phyloP scores from a whole-genome alignment of 2,797 vertebrate genomes.

The Sphaeramia orbicularis region DNA sequence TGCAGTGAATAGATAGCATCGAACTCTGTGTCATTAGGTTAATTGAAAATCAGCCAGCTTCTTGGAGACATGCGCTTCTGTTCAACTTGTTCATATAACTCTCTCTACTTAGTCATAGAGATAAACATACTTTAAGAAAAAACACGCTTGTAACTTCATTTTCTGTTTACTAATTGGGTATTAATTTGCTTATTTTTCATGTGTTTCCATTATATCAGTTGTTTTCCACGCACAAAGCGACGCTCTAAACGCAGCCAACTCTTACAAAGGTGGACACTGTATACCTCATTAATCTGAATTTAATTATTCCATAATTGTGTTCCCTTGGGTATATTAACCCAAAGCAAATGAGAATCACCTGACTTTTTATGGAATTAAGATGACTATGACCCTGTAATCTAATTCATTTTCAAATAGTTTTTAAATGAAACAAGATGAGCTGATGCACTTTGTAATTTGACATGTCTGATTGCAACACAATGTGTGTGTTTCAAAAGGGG shows the following conservation, averaged over 20 bases:
- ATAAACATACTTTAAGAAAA: slow-evolving; percentile 37
- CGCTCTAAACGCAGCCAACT: slow-evolving; percentile 7
- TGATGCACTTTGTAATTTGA: slow-evolving; percentile 47
- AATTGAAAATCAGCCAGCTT: slow-evolving; percentile 61
- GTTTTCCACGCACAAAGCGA: slow-evolving; percentile 8
- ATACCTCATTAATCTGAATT: slow-evolving; percentile 47
- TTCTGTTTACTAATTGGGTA: slow-evolving; percentile 41
- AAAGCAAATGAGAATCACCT: slow-evolving; percentile 51
- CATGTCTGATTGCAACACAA: slow-evolving; percentile 29
- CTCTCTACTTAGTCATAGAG: slow-evolving; percentile 30
- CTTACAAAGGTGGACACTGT: slow-evolving; percentile 25
- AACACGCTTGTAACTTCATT: slow-evolving; percentile 11
- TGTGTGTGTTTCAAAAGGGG: slow-evolving; percentile 24
- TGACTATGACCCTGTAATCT: slow-evolving; percentile 28
- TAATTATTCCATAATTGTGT: slow-evolving; percentile 62
- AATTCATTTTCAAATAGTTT: slow-evolving; percentile 44
- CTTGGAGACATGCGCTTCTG: slow-evolving; percentile 32
- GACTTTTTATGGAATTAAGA: slow-evolving; percentile 38
- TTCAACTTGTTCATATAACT: slow-evolving; percentile 47
- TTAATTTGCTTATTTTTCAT: slow-evolving; percentile 26
- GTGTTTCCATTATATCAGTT: slow-evolving; percentile 8
- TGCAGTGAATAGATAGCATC: slow-evolving; percentile 49
- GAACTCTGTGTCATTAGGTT: slow-evolving; percentile 42
- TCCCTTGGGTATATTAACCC: slow-evolving; percentile 45
- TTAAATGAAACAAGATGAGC: slow-evolving; percentile 47